Conservation (phyloP, 2,888 invertebrate species). For the Celastrina argiolus region DNA sequence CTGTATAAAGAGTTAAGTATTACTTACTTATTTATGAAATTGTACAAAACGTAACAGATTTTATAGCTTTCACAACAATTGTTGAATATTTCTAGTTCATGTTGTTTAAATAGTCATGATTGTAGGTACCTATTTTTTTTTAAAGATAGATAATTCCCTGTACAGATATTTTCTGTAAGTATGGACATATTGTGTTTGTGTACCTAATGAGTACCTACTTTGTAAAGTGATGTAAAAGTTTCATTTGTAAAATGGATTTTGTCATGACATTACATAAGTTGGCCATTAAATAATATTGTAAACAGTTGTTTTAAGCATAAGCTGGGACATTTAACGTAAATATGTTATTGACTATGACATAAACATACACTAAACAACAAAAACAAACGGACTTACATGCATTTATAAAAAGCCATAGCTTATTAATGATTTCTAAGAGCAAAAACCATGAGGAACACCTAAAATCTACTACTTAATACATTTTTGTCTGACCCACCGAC, state of each 20-base stretch:
- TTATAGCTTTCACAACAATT: background rate
- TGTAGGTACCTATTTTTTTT: no score
- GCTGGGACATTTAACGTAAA: constrained; percentile 28
- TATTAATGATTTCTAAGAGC: constrained; percentile 54
- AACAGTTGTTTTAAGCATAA: constrained; percentile 30
- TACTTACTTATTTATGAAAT: background rate
- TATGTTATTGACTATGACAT: constrained; percentile 22
- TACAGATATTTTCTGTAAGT: background rate
- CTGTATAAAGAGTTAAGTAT: background rate
- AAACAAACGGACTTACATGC: constrained; percentile 57
- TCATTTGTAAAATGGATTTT: background rate
- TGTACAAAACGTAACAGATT: background rate
- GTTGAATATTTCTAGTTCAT: background rate
- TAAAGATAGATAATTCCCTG: no score
- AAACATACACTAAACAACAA: constrained; percentile 29
- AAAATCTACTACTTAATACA: constrained; percentile 54
- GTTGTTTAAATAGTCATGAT: background rate
- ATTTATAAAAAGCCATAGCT: constrained; percentile 51
- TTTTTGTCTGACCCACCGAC: constrained; percentile 60
- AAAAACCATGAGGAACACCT: constrained; percentile 64
- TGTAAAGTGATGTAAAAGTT: background rate
- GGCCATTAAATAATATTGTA: constrained; percentile 24
- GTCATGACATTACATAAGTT: constrained; percentile 27
- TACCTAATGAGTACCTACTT: background rate
- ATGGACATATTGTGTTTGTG: background rate